Base-by-base conservation (phyloP, 2,888 invertebrate genomes). In the Saturnia japonica region DNA sequence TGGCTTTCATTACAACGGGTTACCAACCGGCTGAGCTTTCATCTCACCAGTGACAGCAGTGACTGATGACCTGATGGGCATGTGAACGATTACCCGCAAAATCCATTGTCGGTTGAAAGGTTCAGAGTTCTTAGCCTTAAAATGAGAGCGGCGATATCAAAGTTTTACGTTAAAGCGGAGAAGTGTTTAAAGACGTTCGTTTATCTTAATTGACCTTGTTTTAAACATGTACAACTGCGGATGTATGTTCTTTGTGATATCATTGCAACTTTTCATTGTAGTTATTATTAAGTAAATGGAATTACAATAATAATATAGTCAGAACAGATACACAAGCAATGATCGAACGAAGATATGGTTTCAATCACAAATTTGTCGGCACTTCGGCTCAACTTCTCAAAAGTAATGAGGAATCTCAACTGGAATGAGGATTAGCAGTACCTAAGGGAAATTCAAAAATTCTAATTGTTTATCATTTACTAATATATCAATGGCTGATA, bases 61-160 rank as follows among this genome's bases (percentile, higher is more conserved):
- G 92, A 93, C 86, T 91, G 91, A 92, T 92, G 91, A 88, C 87
- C 88, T 85, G 88, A 88, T 84, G 90, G 89, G 88, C 90, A 86
- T 81, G 82, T 80, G 87, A 89, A 86, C 86, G 89, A 91, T 90
- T 88, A 91, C 89, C 87, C 85, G 77, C 84, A 84, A 84, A 86
- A 84, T 85, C 85, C 85, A 87, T 89, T 90, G 91, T 90, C 78
- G 85, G 87, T 84, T 73, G 80, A 85, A 88, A 88, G 86, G 86
- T 85, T 87, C 85, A 84, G 54, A 22, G 78, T 81, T 83, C 78
- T 78, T 82, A 79, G 72, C 71, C 75, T 73, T 78, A 84, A 91
- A 90, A 91, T 90, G 85, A 78, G 78, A 77, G 84, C 89, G 91
- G 90, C 74, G 71, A 73, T 82, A 87, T 91, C 88, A 91, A 91